These are phyloP conservation scores for Thalassoma bifasciatum DNA, from an alignment of 2,113 vertebrate species.

Conservation along the genomic window DNA sequence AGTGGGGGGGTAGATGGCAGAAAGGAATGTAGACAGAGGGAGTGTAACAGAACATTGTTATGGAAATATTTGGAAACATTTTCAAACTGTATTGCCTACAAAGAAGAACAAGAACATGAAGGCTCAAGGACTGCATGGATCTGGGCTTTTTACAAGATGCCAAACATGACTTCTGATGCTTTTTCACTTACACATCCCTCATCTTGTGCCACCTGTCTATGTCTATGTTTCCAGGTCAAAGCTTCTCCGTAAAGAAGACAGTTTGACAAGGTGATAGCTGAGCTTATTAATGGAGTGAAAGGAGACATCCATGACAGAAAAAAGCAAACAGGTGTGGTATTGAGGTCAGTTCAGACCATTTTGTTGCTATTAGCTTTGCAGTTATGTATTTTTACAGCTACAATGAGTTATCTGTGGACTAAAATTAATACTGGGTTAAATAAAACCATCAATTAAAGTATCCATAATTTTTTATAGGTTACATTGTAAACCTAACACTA, in stretches of 20 bases:
- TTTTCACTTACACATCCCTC: not conserved
- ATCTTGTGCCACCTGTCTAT: not conserved
- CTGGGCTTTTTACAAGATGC: too few relatives aligned
- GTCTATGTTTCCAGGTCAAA: constrained; percentile 12
- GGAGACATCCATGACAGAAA: not conserved
- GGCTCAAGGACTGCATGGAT: too few relatives aligned
- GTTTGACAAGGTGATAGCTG: constrained; percentile 28
- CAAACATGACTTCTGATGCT: not conserved
- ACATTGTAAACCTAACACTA: too few relatives aligned
- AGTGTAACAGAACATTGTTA: constrained; percentile 37
- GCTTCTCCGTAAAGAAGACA: not conserved
- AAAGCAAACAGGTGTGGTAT: not conserved
- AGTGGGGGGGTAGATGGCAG: constrained; percentile 19
- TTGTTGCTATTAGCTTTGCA: not conserved
- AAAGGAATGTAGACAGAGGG: constrained; percentile 52
- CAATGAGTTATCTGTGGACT: too few relatives aligned
- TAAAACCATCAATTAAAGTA: not conserved
- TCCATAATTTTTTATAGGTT: too few relatives aligned
- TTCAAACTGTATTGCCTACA: not conserved
- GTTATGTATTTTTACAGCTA: constrained; percentile 7
- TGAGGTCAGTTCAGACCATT: constrained; percentile 1
- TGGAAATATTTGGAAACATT: constrained; percentile 42
- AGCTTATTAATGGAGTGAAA: constrained; percentile 26
- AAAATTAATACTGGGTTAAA: too few relatives aligned
- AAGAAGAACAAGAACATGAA: not conserved